phyloP scores from a whole-genome alignment of 2,797 vertebrate species.

The Avahi laniger region DNA sequence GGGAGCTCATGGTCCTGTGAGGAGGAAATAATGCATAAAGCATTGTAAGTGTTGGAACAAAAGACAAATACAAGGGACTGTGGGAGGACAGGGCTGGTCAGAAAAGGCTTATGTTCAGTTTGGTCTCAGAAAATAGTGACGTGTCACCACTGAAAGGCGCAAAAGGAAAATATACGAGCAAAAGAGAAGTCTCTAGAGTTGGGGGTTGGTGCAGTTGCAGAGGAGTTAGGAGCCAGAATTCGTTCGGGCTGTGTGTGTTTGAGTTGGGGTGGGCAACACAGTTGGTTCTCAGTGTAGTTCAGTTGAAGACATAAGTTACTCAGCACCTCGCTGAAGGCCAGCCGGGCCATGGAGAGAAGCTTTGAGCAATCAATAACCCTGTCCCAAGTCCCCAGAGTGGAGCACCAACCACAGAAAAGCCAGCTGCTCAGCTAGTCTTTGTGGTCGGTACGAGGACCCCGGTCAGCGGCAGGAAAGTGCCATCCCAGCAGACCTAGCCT shows the following conservation, averaged over 20 bases:
- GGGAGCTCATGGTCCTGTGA: background rate
- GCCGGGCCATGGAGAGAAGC: background rate
- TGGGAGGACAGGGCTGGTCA: background rate
- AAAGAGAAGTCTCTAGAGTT: background rate
- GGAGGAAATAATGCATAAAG: background rate
- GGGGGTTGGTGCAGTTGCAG: background rate
- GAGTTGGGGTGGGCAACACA: background rate
- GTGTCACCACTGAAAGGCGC: background rate
- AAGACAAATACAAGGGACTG: background rate
- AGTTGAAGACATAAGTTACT: background rate
- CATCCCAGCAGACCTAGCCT: background rate
- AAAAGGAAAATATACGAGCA: background rate
- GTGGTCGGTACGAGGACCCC: background rate
- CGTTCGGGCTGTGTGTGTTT: background rate
- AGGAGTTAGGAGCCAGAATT: background rate
- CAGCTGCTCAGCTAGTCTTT: background rate
- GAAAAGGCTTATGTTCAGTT: background rate
- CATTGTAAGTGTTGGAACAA: background rate
- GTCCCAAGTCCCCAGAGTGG: background rate
- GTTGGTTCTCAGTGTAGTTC: background rate
- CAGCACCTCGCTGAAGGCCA: background rate
- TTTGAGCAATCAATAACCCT: background rate
- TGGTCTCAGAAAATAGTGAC: background rate
- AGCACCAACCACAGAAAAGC: background rate
- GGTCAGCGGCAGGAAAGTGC: rapidly evolving